Conservation (phyloP, 2,113 vertebrate genomes). For the Athene cunicularia region DNA sequence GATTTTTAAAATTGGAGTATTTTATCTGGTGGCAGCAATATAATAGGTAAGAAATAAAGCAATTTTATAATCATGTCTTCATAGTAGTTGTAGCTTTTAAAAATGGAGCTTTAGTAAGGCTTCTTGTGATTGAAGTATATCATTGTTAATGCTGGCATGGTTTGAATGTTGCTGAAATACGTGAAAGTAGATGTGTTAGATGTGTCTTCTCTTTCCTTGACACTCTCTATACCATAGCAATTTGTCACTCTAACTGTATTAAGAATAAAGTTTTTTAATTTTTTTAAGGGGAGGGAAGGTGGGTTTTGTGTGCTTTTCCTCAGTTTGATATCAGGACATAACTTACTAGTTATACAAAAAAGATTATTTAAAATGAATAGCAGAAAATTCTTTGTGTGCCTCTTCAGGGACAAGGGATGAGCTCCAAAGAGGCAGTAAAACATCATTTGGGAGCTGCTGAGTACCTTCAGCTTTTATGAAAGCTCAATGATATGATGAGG, state of each 20-base stretch:
- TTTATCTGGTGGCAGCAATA: not conserved
- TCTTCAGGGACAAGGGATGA: not conserved
- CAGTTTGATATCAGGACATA: not conserved
- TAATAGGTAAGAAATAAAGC: not conserved
- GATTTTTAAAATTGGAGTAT: not conserved
- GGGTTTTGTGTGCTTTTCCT: not conserved
- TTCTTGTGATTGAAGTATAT: not conserved
- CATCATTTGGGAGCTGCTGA: not conserved
- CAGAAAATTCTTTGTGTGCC: not conserved
- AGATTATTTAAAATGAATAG: too few relatives aligned
- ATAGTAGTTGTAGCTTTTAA: not conserved
- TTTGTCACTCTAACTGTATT: not conserved
- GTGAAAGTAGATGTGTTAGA: not conserved
- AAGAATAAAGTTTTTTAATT: not conserved
- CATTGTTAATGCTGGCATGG: not conserved
- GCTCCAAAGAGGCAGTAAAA: not conserved
- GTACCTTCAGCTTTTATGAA: not conserved
- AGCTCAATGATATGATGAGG: accelerated
- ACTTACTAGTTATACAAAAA: not conserved
- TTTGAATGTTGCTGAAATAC: constrained; percentile 28
- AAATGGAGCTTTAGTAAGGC: not conserved
- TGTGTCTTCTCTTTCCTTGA: constrained; percentile 5
- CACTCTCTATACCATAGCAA: not conserved
- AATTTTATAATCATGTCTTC: not conserved
- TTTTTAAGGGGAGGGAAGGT: not conserved